Conservation (phyloP, 2,113 vertebrate species). For the Psephotus haematonotus region DNA sequence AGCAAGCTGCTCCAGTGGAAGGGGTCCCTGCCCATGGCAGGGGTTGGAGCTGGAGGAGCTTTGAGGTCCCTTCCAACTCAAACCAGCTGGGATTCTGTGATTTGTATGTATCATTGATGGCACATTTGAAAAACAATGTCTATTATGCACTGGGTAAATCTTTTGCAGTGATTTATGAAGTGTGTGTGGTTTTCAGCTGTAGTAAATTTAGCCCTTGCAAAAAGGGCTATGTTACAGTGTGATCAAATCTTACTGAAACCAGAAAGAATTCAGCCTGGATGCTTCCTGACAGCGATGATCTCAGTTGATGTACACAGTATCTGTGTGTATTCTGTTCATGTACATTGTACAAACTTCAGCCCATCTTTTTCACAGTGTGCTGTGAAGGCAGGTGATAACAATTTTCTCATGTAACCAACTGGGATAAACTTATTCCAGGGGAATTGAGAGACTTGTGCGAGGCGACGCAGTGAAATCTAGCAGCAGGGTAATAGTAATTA, state of each 20-base stretch:
- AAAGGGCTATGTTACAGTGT: not conserved
- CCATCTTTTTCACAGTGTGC: not conserved
- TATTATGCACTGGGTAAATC: not conserved
- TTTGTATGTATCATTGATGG: not conserved
- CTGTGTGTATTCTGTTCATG: accelerated
- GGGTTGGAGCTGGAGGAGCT: not conserved
- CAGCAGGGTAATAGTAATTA: not conserved
- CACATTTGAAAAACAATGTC: not conserved
- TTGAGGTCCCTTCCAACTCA: not conserved
- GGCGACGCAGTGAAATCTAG: not conserved
- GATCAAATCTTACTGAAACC: not conserved
- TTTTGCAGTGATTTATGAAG: not conserved
- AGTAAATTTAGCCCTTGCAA: not conserved
- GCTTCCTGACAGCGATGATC: not conserved
- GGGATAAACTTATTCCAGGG: not conserved
- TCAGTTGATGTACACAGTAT: accelerated
- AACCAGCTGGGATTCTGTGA: not conserved
- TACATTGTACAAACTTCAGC: not conserved
- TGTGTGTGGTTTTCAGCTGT: not conserved
- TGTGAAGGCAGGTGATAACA: not conserved
- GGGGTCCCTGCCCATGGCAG: not conserved
- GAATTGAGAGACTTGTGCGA: not conserved
- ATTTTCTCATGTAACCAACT: not conserved
- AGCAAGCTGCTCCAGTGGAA: not conserved
- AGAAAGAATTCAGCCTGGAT: not conserved